A percentile compares a stretch with the other conserved stretches of the same genome.
These are phyloP conservation scores for Platalea minor DNA, from an alignment of 2,797 vertebrate genomes.

Conservation along the genomic window DNA sequence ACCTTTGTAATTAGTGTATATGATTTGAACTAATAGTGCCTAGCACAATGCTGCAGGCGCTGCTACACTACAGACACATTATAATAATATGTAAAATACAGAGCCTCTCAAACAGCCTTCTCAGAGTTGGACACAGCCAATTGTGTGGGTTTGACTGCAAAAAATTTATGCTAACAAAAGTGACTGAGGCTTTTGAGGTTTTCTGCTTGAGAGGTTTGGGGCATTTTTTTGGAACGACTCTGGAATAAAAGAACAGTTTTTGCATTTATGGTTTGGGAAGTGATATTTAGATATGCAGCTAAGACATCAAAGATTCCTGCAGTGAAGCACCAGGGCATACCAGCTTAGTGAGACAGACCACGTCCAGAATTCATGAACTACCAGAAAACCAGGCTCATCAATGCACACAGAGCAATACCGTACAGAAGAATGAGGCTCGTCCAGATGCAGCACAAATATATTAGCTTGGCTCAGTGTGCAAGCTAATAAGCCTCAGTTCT, in stretches of 20 bases:
- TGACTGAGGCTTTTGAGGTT: not conserved
- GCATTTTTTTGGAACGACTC: not conserved
- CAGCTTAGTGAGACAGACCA: not conserved
- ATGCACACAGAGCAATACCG: not conserved
- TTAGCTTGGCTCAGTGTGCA: not conserved
- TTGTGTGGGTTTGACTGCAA: not conserved
- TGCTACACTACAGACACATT: not conserved
- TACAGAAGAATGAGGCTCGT: not conserved
- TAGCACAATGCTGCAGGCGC: not conserved
- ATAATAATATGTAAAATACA: not conserved
- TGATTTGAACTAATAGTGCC: not conserved
- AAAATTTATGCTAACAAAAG: not conserved
- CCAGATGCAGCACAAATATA: not conserved
- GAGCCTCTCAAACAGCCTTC: not conserved
- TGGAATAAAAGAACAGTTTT: slow-evolving; percentile 15
- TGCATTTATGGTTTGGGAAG: not conserved
- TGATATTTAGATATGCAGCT: not conserved
- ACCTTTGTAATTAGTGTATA: not conserved
- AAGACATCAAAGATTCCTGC: slow-evolving; percentile 1
- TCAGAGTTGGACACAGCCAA: not conserved
- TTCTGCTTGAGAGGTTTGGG: slow-evolving; percentile 13
- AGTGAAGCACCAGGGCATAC: not conserved
- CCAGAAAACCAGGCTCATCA: not conserved
- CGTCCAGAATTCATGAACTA: not conserved
- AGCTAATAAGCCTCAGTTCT: not conserved